Evolutionary conservation across 1,140 invertebrate genomes (phyloP).

Genomic region (Calliphora vicina): DNA sequence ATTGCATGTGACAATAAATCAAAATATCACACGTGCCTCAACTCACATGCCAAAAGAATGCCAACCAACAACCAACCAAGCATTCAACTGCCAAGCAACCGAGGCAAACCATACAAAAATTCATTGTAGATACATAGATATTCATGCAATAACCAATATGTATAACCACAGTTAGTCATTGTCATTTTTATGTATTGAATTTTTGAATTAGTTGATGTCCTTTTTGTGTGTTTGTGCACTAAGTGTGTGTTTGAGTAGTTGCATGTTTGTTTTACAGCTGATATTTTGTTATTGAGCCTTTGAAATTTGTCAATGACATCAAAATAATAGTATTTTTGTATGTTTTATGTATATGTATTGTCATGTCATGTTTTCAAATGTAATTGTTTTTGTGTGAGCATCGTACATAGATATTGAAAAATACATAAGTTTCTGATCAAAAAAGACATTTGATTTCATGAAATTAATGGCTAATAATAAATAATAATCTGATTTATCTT

Average conservation of each 20-base stretch:
- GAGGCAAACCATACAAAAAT: background rate
- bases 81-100: background rate
- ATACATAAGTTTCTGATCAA: background rate
- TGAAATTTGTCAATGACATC: conserved; percentile 32
- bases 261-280: background rate
- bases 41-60: conserved; percentile 16
- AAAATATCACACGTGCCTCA: conserved; percentile 31
- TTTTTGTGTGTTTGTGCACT: background rate
- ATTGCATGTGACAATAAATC: conserved; percentile 35
- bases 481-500: background rate
- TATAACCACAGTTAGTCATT: conserved; percentile 25
- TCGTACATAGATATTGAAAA: background rate
- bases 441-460: background rate
- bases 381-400: background rate
- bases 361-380: conserved; percentile 10
- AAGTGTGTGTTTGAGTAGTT: background rate
- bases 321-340: conserved; percentile 2
- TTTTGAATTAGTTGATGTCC: background rate
- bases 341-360: background rate
- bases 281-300: conserved; percentile 7
- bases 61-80: background rate
- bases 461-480: background rate
- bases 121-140: background rate
- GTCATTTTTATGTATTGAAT: conserved; percentile 19
- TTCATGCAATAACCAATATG: background rate